phyloP scores from a whole-genome alignment of 2,797 vertebrate species.

The Diglossa cyanea region DNA sequence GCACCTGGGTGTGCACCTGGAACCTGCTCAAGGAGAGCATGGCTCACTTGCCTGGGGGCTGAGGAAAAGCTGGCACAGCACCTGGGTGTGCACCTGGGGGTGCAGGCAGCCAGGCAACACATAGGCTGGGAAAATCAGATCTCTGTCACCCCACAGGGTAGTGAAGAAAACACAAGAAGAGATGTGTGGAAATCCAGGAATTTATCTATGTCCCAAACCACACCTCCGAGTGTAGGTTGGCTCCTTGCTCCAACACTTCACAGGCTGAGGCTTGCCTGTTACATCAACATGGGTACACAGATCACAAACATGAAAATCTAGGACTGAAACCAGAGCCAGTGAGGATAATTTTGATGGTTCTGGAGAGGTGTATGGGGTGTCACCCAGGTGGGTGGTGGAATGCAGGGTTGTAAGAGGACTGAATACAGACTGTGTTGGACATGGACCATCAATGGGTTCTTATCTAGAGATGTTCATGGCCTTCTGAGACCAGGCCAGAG shows the following conservation, averaged over 20 bases:
- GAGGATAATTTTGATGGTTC: background rate
- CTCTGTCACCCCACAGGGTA: background rate
- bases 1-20: too few species aligned
- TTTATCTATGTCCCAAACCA: background rate
- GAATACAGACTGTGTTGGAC: background rate
- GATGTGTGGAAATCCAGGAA: background rate
- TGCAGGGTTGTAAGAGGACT: background rate
- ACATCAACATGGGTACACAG: fast-evolving
- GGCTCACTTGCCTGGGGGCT: background rate
- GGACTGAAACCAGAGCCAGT: background rate
- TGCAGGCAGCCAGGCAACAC: background rate
- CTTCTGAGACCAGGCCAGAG: background rate
- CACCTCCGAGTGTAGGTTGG: background rate
- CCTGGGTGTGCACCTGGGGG: background rate
- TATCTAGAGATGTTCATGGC: background rate
- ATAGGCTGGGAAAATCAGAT: background rate
- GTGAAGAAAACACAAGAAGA: background rate
- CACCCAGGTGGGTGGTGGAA: background rate
- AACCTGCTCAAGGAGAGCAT: background rate
- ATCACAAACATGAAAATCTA: background rate
- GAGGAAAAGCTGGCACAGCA: background rate
- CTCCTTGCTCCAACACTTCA: background rate
- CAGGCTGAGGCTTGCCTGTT: background rate
- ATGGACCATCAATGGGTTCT: background rate
- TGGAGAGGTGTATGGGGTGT: background rate